Evolutionary conservation across 30 jellyfish, hydroid and myxozoan genomes (phyloP).

Genomic region (Aurelia aurita): DNA sequence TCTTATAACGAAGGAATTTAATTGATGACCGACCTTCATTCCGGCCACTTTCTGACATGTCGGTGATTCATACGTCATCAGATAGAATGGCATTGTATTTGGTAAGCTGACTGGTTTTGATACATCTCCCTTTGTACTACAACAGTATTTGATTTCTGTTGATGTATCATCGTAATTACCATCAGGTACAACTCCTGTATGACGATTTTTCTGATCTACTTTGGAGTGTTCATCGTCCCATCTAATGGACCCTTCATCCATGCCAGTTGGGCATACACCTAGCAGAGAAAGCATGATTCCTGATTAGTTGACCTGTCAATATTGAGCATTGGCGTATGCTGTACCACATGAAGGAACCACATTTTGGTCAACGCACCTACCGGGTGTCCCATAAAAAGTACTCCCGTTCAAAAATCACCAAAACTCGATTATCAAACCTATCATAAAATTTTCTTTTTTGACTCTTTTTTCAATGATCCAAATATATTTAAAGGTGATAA

Average conservation of each 20-base stretch:
- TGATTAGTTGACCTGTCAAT: neutral
- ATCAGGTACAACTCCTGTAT: conserved; percentile 90
- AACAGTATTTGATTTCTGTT: conserved; percentile 84
- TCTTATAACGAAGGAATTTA: too few relatives aligned
- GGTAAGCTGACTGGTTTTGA: conserved; percentile 89
- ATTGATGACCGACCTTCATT: conserved; percentile 65
- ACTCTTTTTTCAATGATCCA: too few relatives aligned
- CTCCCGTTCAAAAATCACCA: too few relatives aligned
- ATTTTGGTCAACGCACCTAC: too few relatives aligned
- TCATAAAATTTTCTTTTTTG: too few relatives aligned
- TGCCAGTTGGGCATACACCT: conserved; percentile 96
- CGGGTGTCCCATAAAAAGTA: too few relatives aligned
- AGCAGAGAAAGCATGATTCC: neutral
- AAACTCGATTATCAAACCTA: too few relatives aligned
- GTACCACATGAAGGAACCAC: too few relatives aligned
- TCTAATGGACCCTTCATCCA: conserved; percentile 91
- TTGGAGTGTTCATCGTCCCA: conserved; percentile 98
- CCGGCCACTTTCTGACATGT: conserved; percentile 98
- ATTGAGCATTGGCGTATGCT: too few relatives aligned
- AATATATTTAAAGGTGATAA: too few relatives aligned
- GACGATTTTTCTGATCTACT: conserved; percentile 84
- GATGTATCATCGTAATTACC: conserved; percentile 78
- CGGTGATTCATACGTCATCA: conserved; percentile 92
- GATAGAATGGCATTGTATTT: conserved; percentile 86
- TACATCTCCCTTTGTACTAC: conserved; percentile 90